phyloP scores from a whole-genome alignment of 2,113 vertebrate genomes.

The Daubentonia madagascariensis region DNA sequence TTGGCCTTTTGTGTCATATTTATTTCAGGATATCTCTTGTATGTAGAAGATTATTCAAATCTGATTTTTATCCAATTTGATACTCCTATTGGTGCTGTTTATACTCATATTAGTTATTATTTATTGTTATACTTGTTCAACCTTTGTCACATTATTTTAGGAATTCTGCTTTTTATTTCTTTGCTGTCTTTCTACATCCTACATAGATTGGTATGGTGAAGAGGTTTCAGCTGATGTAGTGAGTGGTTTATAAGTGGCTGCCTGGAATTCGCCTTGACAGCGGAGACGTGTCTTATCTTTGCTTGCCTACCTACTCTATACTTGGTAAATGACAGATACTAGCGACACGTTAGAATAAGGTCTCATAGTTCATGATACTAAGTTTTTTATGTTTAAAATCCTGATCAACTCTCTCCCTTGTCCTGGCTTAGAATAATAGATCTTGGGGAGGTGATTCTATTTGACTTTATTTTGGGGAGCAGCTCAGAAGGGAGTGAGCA shows the following conservation, averaged over 20 bases:
- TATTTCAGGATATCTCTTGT: background rate
- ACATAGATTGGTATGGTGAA: too few relatives aligned
- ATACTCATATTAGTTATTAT: background rate
- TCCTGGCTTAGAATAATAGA: background rate
- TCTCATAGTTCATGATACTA: background rate
- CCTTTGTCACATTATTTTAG: background rate
- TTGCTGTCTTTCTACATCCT: background rate
- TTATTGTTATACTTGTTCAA: background rate
- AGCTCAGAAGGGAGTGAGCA: accelerated
- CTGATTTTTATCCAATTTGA: background rate
- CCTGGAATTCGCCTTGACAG: background rate
- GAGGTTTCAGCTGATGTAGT: background rate
- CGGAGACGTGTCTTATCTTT: background rate
- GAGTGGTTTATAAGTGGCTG: background rate
- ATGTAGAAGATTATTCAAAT: background rate
- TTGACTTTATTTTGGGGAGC: background rate
- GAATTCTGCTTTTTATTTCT: background rate
- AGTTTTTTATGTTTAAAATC: background rate
- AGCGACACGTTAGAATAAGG: background rate
- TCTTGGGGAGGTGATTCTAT: too few relatives aligned
- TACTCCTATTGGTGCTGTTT: background rate
- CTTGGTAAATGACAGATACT: background rate
- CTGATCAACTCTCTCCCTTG: background rate
- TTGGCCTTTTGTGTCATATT: background rate
- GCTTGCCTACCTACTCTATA: background rate